phyloP scores from a whole-genome alignment of 1,140 invertebrate species.

The Aleiodes sp. region DNA sequence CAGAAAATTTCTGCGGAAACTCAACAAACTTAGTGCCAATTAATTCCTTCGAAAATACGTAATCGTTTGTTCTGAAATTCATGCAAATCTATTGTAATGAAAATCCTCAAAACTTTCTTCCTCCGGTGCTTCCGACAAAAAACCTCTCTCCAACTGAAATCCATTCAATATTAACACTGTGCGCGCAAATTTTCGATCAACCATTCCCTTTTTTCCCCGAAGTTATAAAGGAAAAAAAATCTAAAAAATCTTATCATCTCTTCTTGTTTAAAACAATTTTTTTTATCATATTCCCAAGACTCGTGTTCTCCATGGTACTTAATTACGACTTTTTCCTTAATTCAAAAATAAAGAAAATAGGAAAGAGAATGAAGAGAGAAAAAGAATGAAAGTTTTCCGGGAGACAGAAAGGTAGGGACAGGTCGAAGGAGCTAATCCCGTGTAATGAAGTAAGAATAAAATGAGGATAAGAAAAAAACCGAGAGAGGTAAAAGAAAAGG shows the following conservation, averaged over 20 bases:
- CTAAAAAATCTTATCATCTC: background rate
- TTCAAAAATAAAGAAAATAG: background rate
- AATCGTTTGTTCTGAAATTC: too few species aligned
- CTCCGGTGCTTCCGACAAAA: too few species aligned
- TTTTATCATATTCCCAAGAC: background rate
- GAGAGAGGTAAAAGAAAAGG: conserved; percentile 16
- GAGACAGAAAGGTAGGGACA: conserved; percentile 30
- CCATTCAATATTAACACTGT: too few species aligned
- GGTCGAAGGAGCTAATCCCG: conserved; percentile 59
- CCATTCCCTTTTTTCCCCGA: too few species aligned
- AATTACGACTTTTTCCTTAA: conserved; percentile 26
- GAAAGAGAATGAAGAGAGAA: conserved; percentile 20
- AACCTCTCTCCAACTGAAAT: too few species aligned
- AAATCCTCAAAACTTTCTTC: too few species aligned
- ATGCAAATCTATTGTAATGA: too few species aligned
- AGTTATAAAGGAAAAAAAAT: background rate
- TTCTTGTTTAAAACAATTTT: background rate
- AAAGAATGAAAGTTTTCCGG: conserved; percentile 35
- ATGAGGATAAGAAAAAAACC: conserved; percentile 36
- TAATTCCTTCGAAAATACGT: too few species aligned
- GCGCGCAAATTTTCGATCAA: too few species aligned
- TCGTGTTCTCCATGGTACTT: conserved; percentile 3
- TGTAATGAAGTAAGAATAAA: conserved; percentile 65
- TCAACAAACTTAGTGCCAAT: too few species aligned
- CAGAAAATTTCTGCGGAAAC: too few species aligned